phyloP scores from a whole-genome alignment of 2,888 invertebrate genomes.

The Heliconius ethilla region DNA sequence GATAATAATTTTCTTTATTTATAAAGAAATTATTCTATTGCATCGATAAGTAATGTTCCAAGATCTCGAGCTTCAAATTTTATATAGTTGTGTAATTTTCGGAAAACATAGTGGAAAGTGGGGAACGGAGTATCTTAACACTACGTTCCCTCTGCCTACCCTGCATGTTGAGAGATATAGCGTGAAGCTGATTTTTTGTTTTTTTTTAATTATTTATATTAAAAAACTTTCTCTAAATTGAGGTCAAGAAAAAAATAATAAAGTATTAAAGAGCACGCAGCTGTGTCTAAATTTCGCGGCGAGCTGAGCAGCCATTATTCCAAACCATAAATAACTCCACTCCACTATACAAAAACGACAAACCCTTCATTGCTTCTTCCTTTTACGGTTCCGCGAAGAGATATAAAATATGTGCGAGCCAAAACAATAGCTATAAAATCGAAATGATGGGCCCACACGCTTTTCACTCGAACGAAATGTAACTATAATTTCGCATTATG shows the following conservation, averaged over 20 bases:
- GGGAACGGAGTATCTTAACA: no score
- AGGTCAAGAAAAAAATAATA: constrained; percentile 40
- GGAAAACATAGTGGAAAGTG: no score
- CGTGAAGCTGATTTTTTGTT: no score
- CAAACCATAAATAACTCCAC: constrained; percentile 74
- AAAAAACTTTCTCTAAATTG: constrained; percentile 16
- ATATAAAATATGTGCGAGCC: constrained; percentile 78
- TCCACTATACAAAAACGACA: constrained; percentile 70
- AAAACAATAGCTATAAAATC: constrained; percentile 78
- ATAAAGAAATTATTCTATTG: not conserved
- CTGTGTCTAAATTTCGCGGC: constrained; percentile 65
- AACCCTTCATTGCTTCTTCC: constrained; percentile 81
- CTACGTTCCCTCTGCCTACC: no score
- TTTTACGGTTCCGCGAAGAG: constrained; percentile 79
- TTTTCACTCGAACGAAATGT: constrained; percentile 63
- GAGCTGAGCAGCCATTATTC: constrained; percentile 69
- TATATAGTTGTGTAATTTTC: no score
- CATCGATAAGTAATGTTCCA: not conserved
- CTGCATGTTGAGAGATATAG: not conserved
- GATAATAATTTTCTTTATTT: not conserved
- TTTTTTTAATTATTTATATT: no score
- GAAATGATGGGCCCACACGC: constrained; percentile 80
- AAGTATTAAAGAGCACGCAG: constrained; percentile 55
- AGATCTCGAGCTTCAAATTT: not conserved
- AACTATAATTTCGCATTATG: constrained; percentile 79